Evolutionary conservation across 37 sponge, comb jelly and placozoan genomes (phyloP).

Genomic region (Hexactinellida sp.): DNA sequence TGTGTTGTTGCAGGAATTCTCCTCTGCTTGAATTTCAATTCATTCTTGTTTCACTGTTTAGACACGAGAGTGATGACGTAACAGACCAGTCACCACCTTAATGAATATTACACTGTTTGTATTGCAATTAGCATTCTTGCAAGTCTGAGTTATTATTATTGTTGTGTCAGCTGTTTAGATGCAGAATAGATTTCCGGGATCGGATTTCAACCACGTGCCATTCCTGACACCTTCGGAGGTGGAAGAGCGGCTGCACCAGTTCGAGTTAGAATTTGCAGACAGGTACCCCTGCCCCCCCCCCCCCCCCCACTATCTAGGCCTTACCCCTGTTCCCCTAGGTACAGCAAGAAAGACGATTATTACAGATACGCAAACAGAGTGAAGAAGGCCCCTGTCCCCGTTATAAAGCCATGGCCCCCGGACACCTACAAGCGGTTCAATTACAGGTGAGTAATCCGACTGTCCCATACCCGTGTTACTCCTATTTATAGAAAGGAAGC

Average conservation of each 20-base stretch:
- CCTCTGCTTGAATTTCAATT: no score
- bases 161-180: neutral
- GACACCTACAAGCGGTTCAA: neutral
- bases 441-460: neutral
- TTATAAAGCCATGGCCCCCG: constrained; percentile 1
- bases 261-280: neutral
- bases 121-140: no score
- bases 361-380: constrained; percentile 3
- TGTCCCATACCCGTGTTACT: neutral
- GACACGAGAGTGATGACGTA: no score
- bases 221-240: neutral
- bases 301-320: no score
- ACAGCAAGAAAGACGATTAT: constrained; percentile 15
- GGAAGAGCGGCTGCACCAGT: neutral
- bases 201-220: neutral
- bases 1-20: no score
- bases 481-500: neutral
- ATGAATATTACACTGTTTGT: no score
- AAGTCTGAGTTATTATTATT: no score
- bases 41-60: no score
- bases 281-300: neutral
- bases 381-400: neutral
- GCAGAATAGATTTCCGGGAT: neutral
- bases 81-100: no score
- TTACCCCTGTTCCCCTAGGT: neutral